A percentile compares a stretch with the other conserved stretches of the same genome.
phyloP scores from a whole-genome alignment of 2,113 vertebrate species.

The Alosa alosa region DNA sequence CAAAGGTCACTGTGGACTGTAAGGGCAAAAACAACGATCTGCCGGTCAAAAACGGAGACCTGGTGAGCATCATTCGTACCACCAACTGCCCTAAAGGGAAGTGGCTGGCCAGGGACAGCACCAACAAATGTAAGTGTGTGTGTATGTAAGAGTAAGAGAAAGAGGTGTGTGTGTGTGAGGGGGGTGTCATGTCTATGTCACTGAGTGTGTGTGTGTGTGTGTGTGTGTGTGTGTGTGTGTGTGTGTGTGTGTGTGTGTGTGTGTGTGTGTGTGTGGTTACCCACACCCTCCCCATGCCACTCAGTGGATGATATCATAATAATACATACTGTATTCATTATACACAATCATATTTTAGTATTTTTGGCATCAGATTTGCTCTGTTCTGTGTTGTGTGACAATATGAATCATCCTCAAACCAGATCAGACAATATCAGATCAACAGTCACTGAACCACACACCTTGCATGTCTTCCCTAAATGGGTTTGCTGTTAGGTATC shows the following conservation, averaged over 20 bases:
- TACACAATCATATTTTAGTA: too few relatives aligned
- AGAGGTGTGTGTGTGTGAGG: not conserved
- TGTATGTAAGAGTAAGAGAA: not conserved
- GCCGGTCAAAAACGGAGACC: conserved; percentile 60
- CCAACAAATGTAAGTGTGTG: conserved; percentile 70
- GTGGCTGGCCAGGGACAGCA: conserved; percentile 66
- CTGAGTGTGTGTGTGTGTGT: conserved; percentile 7
- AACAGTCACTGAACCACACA: not conserved
- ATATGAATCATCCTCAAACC: too few relatives aligned
- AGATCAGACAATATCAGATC: not conserved
- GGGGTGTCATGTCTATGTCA: not conserved
- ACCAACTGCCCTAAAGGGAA: conserved; percentile 63
- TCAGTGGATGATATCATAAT: too few relatives aligned
- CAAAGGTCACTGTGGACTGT: conserved; percentile 49
- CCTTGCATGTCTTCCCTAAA: not conserved
- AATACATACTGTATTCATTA: too few relatives aligned
- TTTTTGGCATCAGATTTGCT: too few relatives aligned
- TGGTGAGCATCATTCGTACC: conserved; percentile 59
- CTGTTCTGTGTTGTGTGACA: too few relatives aligned
- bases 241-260: not conserved
- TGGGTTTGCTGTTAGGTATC: not conserved
- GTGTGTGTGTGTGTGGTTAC: too few relatives aligned
- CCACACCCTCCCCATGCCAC: too few relatives aligned
- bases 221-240: conserved; percentile 19
- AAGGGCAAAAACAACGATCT: conserved; percentile 61